Evolutionary conservation across 2,113 vertebrate species (phyloP).

Genomic region (Corythornis vintsioides): DNA sequence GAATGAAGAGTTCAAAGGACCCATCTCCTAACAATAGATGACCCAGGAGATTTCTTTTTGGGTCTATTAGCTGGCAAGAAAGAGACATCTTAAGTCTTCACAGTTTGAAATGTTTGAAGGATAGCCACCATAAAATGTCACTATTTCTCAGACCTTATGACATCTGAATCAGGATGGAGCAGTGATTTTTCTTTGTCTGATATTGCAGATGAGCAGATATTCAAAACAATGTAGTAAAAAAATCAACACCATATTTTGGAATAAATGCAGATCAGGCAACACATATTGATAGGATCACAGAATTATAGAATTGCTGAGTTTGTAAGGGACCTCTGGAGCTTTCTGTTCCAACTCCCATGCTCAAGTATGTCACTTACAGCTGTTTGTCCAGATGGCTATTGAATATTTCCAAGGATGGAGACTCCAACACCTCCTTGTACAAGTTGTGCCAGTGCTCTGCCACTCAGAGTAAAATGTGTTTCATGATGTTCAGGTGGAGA

Average conservation of each 20-base stretch:
- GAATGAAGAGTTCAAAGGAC: background rate
- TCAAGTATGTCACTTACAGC: background rate
- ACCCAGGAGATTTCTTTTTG: background rate
- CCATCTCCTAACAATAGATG: background rate
- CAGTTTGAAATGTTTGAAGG: background rate
- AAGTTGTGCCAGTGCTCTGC: background rate
- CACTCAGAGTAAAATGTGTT: background rate
- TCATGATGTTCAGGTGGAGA: background rate
- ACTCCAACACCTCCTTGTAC: rapidly evolving
- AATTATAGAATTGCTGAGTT: background rate
- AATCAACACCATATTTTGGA: background rate
- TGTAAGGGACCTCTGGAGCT: background rate
- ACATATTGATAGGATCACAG: background rate
- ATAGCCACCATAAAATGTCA: background rate
- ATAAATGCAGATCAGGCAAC: background rate
- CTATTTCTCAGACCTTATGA: background rate
- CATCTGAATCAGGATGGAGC: background rate
- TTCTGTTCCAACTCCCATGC: background rate
- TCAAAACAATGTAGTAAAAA: background rate
- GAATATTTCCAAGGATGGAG: background rate
- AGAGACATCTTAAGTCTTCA: background rate
- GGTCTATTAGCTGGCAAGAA: background rate
- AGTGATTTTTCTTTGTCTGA: background rate
- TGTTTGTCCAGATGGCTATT: background rate
- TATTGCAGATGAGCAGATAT: background rate